Base-by-base conservation (phyloP, 2,797 vertebrate genomes). In the Pantherophis vulpinus region DNA sequence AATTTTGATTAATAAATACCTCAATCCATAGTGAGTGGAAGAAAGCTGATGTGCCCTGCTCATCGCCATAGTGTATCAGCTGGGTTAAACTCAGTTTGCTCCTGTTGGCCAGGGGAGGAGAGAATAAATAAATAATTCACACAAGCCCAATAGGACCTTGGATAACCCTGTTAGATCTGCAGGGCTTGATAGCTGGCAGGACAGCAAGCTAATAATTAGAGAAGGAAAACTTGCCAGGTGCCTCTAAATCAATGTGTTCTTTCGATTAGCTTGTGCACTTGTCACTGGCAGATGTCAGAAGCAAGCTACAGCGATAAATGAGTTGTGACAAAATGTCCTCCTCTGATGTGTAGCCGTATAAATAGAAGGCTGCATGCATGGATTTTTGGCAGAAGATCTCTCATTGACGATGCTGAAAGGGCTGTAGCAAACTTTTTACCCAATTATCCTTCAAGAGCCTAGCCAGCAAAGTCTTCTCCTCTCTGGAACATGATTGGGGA, bases 371-470 rank as follows among this genome's bases (percentile, higher is more conserved):
- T 11, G n/a, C 29, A n/a, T 95, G 94, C 96, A 94, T 54, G 61
- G 92, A 74, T 55, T 95, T 93, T 97, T 95, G 95, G 90, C 91
- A 94, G 94, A 94, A 91, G 56, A 90, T 90, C 94, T 60, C 90
- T 86, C 87, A 14, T 92, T 95, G 91, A 94, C 92, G 92, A 94
- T 93, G 89, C 83, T 92, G 94, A 96, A 47, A 93, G 90, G 93
- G 32, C 90, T 90, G 2, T 91, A 51, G 14, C 56, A 55, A 91
- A 93, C 51, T 94, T 95, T 56, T 96, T 96, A 96, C 95, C 95
- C 97, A 96, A 86, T 97, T 97, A 97, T 96, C 96, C 96, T 96
- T 95, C 95, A 96, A 96, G 95, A 96, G 56, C 94, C 92, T 95
- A 94, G 95, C 92, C 96, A 96, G 96, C 93, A 95, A 37, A 89